Evolutionary conservation across 1,140 invertebrate genomes (phyloP), one percentile per base, ranked within the genome.

Genomic region (Aphelenchoides fujianensis): DNA sequence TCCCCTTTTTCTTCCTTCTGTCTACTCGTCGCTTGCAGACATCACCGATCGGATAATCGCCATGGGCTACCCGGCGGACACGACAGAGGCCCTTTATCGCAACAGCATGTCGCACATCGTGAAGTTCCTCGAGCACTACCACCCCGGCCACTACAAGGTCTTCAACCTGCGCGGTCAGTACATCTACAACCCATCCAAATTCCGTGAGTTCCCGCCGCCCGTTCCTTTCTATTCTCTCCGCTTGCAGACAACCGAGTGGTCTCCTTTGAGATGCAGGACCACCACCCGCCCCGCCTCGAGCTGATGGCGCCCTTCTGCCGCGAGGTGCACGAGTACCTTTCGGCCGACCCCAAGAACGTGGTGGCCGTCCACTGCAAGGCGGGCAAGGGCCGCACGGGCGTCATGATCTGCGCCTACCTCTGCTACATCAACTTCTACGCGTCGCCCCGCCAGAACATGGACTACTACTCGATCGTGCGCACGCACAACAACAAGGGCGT

Each of bases 321-420:
- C 41, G 74, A 59, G 55, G 71, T 87, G 7, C 79, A 85, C 31
- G 79, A 85, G 30, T 90, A 88, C 85, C 84, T 89, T 76, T 79
- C 83, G 19, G 77, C 80, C 7, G 85, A 89, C 79, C 84, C 86
- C 2, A 52, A 79, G 19, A 89, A 90, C 77, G 85, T 90, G 0
- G 88, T 90, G 41, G 89, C 89, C 12, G 88, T 90, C 32, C 89
- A 90, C 76, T 90, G 89, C 79, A 90, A 90, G 82, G 89, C 89
- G 27, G 89, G 89, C 1, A 90, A 90, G 91, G 92, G 88, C 87
- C 90, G 86, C 66, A 91, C 90, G 2, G 90, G 90, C 61, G 89
- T 91, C 0, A 98, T 99, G 95, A 94, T 98, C 72, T 97, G 94
- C 86, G 95, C 95, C 75, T 98, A 97, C 85, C 87, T 99, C 80